phyloP scores from a whole-genome alignment of 2,113 vertebrate genomes.

The Ovibos moschatus region DNA sequence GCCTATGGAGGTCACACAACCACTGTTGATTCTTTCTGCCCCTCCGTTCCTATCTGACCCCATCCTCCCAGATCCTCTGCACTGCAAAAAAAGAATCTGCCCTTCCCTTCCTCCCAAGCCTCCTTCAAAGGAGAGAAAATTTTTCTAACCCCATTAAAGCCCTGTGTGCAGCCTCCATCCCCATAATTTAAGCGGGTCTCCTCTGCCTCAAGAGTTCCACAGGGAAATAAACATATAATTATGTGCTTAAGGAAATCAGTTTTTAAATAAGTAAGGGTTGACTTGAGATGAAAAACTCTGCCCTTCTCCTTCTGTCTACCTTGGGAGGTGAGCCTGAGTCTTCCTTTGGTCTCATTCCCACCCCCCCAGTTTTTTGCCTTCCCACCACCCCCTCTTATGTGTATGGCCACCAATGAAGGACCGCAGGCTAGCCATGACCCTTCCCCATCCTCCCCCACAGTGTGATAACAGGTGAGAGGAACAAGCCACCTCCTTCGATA shows the following conservation, averaged over 20 bases:
- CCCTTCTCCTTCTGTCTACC: conserved; percentile 20
- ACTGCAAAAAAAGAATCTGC: not conserved
- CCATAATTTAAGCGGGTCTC: conserved; percentile 65
- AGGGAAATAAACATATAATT: conserved; percentile 71
- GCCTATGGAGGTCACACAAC: rapidly evolving
- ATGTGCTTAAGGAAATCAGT: conserved; percentile 69
- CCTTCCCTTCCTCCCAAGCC: conserved; percentile 1
- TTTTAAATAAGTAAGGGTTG: conserved; percentile 69
- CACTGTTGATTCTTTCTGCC: not conserved
- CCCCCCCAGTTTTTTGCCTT: not conserved
- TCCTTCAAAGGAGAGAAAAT: conserved; percentile 36
- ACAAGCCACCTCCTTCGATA: not conserved
- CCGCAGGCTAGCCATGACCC: not conserved
- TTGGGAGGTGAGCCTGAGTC: not conserved
- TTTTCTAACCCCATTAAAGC: conserved; percentile 50
- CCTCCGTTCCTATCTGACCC: rapidly evolving
- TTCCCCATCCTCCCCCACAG: not conserved
- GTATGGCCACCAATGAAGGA: not conserved
- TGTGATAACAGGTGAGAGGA: not conserved
- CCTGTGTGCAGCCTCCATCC: conserved; percentile 16
- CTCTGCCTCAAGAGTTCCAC: conserved; percentile 65
- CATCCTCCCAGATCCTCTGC: not conserved
- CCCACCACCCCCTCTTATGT: not conserved
- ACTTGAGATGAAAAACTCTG: conserved; percentile 50
- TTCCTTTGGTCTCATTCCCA: not conserved